Percentiles rank a stretch among this genome's conserved stretches.
Evolutionary conservation across 2,797 vertebrate genomes (phyloP).

Genomic region (Ctenosaura bakeri): DNA sequence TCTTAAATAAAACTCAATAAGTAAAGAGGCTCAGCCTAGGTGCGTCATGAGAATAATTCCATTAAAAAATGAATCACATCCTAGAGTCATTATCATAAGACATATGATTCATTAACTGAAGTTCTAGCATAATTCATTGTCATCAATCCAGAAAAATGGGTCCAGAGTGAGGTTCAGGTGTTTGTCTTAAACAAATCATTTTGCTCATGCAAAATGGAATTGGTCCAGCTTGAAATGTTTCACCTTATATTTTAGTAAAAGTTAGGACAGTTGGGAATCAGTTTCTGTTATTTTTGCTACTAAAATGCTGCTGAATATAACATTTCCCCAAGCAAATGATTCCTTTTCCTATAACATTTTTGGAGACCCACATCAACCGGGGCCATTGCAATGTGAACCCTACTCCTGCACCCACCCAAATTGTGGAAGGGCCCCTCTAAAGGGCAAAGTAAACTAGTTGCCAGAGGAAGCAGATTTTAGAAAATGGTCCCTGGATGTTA

Average conservation of each 20-base stretch:
- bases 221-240: neutral
- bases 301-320: neutral
- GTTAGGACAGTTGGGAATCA: neutral
- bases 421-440: neutral
- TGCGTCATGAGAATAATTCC: neutral
- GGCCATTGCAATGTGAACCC: neutral
- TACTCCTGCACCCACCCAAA: neutral
- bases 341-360: neutral
- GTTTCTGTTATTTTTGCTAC: neutral
- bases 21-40: neutral
- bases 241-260: neutral
- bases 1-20: neutral
- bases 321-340: neutral
- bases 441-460: neutral
- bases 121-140: conserved; percentile 10
- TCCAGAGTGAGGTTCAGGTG: neutral
- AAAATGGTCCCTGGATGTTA: neutral
- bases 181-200: neutral
- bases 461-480: neutral
- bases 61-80: conserved; percentile 36
- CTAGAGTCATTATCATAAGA: conserved; percentile 41
- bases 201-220: neutral
- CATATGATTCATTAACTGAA: conserved; percentile 47
- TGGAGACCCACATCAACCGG: neutral
- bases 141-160: neutral